Conservation (phyloP, 2,888 invertebrate genomes). For the Steinernema scapterisci region DNA sequence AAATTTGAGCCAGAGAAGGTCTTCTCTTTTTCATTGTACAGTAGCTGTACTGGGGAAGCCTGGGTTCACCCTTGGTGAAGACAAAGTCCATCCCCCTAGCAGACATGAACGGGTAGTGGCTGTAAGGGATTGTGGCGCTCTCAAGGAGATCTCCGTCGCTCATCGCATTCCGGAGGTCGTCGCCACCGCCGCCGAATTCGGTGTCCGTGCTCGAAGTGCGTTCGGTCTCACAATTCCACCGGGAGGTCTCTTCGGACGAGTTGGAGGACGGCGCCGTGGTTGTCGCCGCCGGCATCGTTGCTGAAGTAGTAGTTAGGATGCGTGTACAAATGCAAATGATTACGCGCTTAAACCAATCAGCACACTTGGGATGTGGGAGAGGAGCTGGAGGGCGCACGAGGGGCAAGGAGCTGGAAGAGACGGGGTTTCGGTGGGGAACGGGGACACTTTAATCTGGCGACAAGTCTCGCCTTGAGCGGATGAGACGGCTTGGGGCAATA, state of each 20-base stretch:
- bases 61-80: neutral
- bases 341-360: slow-evolving; percentile 25
- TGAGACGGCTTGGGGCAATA: neutral
- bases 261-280: neutral
- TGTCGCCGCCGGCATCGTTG: slow-evolving; percentile 13
- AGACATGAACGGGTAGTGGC: slow-evolving; percentile 24
- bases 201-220: slow-evolving; percentile 9
- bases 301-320: neutral
- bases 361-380: neutral
- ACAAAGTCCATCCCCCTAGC: slow-evolving; percentile 18
- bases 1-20: slow-evolving; percentile 5
- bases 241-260: slow-evolving; percentile 26
- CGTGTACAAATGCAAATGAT: slow-evolving; percentile 28
- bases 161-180: slow-evolving; percentile 27
- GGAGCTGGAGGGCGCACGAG: neutral
- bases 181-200: slow-evolving; percentile 4
- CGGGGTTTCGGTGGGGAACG: neutral
- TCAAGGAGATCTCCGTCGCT: slow-evolving; percentile 20
- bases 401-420: no score
- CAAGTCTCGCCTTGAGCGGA: neutral
- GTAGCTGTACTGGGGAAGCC: neutral
- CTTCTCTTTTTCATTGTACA: neutral
- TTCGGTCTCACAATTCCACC: slow-evolving; percentile 28
- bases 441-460: neutral
- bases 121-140: neutral